A percentile compares a stretch with the other conserved stretches of the same genome.
Conservation (phyloP, 2,113 vertebrate genomes). For the Oceanites oceanicus region DNA sequence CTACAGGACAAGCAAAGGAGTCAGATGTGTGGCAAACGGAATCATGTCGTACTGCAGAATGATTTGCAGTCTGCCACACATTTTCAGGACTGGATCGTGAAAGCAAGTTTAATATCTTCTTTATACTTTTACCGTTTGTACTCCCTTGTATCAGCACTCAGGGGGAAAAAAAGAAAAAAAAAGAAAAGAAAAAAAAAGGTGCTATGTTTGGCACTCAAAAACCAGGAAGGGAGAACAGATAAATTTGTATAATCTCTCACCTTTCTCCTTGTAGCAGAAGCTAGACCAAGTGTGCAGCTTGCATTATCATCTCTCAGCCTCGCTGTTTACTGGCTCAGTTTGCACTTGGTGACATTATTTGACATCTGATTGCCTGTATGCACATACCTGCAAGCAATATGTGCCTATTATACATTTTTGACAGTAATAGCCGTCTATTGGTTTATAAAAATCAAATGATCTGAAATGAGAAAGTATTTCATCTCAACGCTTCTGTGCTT, state of each 20-base stretch:
- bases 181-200: accelerated
- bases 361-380: not conserved
- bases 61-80: not conserved
- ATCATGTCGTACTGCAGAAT: accelerated
- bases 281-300: not conserved
- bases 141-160: not conserved
- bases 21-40: not conserved
- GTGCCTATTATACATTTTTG: not conserved
- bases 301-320: not conserved
- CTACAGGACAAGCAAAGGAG: not conserved
- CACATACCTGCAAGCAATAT: not conserved
- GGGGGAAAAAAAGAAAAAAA: accelerated
- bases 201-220: not conserved
- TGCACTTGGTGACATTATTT: not conserved
- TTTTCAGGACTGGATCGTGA: not conserved
- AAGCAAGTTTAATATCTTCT: not conserved
- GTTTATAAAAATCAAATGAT: not conserved
- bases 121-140: not conserved
- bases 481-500: not conserved
- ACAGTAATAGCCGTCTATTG: not conserved
- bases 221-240: not conserved
- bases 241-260: not conserved
- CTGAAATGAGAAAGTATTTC: not conserved
- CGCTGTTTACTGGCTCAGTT: not conserved
- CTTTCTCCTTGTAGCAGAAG: not conserved